Evolutionary conservation across 2,113 vertebrate species (phyloP).

Genomic region (Chroicocephalus ridibundus): DNA sequence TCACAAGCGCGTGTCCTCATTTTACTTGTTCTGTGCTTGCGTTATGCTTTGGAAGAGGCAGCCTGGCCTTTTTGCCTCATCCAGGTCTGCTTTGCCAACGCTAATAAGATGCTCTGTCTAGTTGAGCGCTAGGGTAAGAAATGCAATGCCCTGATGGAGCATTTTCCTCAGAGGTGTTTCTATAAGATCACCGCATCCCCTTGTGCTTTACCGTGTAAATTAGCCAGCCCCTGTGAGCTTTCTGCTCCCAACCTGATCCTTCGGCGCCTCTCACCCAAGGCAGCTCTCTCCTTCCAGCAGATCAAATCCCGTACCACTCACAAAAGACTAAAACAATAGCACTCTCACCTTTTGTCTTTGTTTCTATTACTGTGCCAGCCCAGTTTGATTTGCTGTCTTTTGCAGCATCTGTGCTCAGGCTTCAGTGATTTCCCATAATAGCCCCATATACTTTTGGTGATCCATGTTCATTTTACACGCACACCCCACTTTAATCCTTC

Average conservation of each 20-base stretch:
- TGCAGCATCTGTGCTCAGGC: constrained; percentile 45
- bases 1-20: neutral
- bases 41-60: neutral
- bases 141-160: neutral
- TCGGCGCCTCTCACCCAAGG: neutral
- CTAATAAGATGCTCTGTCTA: neutral
- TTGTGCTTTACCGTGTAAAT: neutral
- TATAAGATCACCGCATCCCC: neutral
- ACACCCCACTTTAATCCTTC: constrained; percentile 23
- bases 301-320: neutral
- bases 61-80: neutral
- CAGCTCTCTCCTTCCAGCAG: neutral
- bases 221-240: neutral
- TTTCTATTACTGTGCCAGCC: neutral
- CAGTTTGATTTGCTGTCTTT: constrained; percentile 1
- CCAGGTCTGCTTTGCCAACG: neutral
- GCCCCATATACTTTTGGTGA: neutral
- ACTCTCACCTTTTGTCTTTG: constrained; percentile 25
- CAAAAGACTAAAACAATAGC: constrained; percentile 1
- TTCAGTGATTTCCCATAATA: constrained; percentile 36
- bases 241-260: neutral
- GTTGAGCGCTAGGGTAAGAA: neutral
- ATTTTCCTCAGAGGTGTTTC: neutral
- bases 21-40: constrained; percentile 6
- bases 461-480: constrained; percentile 14